Evolutionary conservation across 2,888 invertebrate genomes (phyloP), one percentile per base, ranked within the genome.

Genomic region (Sepiola atlantica): DNA sequence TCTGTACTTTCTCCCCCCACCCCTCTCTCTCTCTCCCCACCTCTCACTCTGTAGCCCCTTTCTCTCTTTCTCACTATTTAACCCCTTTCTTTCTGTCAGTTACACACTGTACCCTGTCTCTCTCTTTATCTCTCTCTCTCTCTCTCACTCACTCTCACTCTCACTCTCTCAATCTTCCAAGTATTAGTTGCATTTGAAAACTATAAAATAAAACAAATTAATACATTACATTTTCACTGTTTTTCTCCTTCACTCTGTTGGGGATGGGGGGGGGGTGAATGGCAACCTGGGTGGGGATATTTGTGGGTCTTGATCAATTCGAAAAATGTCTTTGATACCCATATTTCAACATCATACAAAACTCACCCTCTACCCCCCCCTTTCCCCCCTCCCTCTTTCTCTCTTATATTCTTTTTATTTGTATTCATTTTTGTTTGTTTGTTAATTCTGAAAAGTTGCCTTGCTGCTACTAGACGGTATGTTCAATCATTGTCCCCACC

Each of bases 21-120:
- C 94, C 90, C 77, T 90, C 93, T 94, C 94, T 94, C 91, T 94
- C 94, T 94, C 94, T 91, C 91, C 94, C 94, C 92, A 94, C 91
- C 94, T 77, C 92, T 94, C 92, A 0, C 90, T 55, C 16, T 61
- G 54, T 61, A 61, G 35, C 0, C 6, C 90, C 28, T 55, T 28
- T 90, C 20, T 90, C 54, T 32, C n/a, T 55, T 77, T 54, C 77
- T 90, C 35, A 1, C 55, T 35, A 55, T 24, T 91, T 91, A 90
- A 32, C 93, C 90, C 14, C 45, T 91, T 1, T 91, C 90, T 54
- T 91, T 91, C 28, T 54, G 77, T 55, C 91, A n/a, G n/a, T 92
- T 55, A 18, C 32, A 45, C 8, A 2, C 45, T n/a, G n/a, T n/a
- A n/a, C 45, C 45, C 45, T 45, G 4, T 55, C 55, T 94, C 32